These are phyloP conservation scores for Sialia sialis DNA, from an alignment of 2,113 vertebrate genomes.

Conservation along the genomic window DNA sequence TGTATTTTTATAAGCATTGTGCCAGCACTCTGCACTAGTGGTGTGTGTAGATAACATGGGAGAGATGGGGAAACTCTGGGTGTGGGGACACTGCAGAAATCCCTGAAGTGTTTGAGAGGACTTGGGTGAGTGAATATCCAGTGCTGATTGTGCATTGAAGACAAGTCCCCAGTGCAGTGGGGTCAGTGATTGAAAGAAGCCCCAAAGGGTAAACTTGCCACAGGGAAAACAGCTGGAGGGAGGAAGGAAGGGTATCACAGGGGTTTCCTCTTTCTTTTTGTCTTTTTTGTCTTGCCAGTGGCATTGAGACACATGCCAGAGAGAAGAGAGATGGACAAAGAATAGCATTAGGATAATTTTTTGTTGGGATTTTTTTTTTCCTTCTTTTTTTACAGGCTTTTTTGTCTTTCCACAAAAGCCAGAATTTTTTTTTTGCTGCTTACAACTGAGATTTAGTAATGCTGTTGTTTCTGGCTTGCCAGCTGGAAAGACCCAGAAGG, in stretches of 20 bases:
- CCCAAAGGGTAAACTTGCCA: background rate
- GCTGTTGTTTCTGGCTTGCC: background rate
- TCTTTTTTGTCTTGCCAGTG: background rate
- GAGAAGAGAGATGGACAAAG: background rate
- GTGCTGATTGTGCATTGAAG: background rate
- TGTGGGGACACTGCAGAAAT: background rate
- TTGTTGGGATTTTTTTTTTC: no score
- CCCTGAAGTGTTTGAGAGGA: background rate
- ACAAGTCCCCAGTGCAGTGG: rapidly evolving
- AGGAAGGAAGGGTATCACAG: background rate
- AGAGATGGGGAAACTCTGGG: background rate
- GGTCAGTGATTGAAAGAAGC: background rate
- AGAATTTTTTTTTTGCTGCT: background rate
- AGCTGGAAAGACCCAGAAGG: background rate
- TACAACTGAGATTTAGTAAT: background rate
- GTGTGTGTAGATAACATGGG: background rate
- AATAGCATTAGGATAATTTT: no score
- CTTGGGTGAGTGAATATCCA: rapidly evolving
- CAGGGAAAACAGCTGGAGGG: background rate
- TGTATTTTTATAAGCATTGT: background rate
- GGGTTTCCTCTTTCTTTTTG: background rate
- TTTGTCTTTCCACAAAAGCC: background rate
- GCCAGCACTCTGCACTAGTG: background rate
- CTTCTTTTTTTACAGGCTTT: no score
- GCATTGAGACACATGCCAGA: background rate